Evolutionary conservation across 2,113 vertebrate species (phyloP), one percentile per base, ranked within the genome.

Genomic region (Octodon degus): DNA sequence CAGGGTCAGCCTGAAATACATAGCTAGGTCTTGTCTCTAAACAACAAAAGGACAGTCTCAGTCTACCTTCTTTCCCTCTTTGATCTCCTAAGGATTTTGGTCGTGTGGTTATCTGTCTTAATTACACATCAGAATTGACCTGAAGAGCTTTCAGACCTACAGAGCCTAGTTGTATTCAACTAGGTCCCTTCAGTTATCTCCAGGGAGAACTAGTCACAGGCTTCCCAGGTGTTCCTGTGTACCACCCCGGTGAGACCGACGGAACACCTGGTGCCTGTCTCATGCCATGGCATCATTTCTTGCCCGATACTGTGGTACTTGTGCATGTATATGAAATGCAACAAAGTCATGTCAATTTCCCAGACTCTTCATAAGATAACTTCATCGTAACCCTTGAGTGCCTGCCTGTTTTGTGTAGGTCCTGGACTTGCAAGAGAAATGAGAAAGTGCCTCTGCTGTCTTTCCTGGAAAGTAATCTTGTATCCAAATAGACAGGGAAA

Each of bases 331-430:
- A 24, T 27, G 34, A 60, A 68, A 7, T 25, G 11, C 14, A 85
- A 2, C 80, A 68, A 8, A 79, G 40, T 58, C 55, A 43, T 7
- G 7, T 55, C 30, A 86, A 37, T 65, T 65, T 94, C 30, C 63
- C 68, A 82, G 92, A 65, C 24, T n/a, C 58, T 92, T 89, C 63
- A 76, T 43, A 86, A 94, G 87, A 63, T 20, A 30, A 24, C 58
- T 53, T 70, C 47, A 20, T 70, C 9, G 2, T 85, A 82, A 90
- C n/a, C 81, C n/a, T 55, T 27, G 32, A 90, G 53, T 30, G 37
- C 24, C 53, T 76, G 20, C 34, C 50, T 74, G 16, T 68, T 96
- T 37, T 37, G 32, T n/a, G 22, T n/a, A 43, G 62, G 40, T 34
- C 32, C 22, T 67, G 34, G 34, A 17, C 65, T n/a, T 58, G 11